Conservation (phyloP, 2,888 invertebrate species). For the Chloroclystis v-ata region DNA sequence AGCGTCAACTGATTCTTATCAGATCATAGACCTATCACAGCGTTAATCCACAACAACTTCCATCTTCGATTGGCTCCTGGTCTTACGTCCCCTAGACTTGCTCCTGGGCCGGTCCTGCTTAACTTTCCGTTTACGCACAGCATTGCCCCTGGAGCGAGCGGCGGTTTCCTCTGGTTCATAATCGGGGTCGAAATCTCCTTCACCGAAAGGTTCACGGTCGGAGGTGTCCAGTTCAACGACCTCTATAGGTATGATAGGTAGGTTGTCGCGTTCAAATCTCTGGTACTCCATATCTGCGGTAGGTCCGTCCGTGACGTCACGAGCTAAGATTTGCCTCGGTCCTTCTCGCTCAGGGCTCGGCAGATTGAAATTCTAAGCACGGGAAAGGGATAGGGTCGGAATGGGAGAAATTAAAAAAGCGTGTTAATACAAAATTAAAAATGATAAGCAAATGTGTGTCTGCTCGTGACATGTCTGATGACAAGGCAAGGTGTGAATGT, state of each 20-base stretch:
- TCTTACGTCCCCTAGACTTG: slow-evolving; percentile 62
- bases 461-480: slow-evolving; percentile 52
- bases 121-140: slow-evolving; percentile 57
- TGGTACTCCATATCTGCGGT: slow-evolving; percentile 57
- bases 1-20: no score
- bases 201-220: slow-evolving; percentile 37
- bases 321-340: slow-evolving; percentile 42
- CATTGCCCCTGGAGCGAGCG: slow-evolving; percentile 62
- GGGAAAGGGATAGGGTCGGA: slow-evolving; percentile 61
- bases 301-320: slow-evolving; percentile 56
- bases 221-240: slow-evolving; percentile 57
- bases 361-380: slow-evolving; percentile 73
- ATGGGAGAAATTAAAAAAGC: slow-evolving; percentile 76
- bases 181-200: slow-evolving; percentile 57
- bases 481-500: slow-evolving; percentile 31
- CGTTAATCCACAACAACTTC: background rate
- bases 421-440: slow-evolving; percentile 75
- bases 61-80: slow-evolving; percentile 61
- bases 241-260: slow-evolving; percentile 55
- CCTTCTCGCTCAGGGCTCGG: slow-evolving; percentile 58
- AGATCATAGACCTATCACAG: background rate
- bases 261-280: slow-evolving; percentile 35
- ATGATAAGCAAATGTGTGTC: slow-evolving; percentile 47
- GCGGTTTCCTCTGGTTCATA: slow-evolving; percentile 51
- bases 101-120: slow-evolving; percentile 62